These are phyloP conservation scores for Aphelocoma coerulescens DNA, from an alignment of 2,113 vertebrate genomes.

Conservation along the genomic window DNA sequence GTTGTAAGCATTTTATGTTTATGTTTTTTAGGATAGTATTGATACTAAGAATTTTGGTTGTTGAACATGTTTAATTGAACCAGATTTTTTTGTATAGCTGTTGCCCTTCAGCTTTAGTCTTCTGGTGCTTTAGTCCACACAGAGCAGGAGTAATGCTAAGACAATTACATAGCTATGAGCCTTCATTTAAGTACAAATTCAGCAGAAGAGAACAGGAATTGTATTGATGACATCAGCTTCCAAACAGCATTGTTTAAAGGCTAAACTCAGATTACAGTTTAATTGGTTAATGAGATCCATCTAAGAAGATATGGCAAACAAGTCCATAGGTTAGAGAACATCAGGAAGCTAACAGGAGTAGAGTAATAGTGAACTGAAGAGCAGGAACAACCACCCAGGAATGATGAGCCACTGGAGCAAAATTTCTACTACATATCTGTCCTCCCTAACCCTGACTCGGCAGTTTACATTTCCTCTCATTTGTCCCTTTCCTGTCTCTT, in stretches of 20 bases:
- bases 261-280: background rate
- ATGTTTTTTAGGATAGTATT: background rate
- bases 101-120: background rate
- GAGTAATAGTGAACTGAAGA: background rate
- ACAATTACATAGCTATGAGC: background rate
- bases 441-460: background rate
- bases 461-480: background rate
- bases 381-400: background rate
- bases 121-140: background rate
- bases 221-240: background rate
- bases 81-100: background rate
- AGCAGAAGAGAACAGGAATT: background rate
- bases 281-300: background rate
- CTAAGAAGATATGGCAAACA: background rate
- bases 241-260: background rate
- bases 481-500: background rate
- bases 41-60: background rate
- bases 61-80: background rate
- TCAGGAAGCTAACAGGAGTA: background rate
- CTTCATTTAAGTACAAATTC: background rate
- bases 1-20: background rate
- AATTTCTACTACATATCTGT: background rate
- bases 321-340: background rate
- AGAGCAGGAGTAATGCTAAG: background rate
- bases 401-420: background rate